phyloP scores from a whole-genome alignment of 2,113 vertebrate genomes.

The Sterna hirundo region DNA sequence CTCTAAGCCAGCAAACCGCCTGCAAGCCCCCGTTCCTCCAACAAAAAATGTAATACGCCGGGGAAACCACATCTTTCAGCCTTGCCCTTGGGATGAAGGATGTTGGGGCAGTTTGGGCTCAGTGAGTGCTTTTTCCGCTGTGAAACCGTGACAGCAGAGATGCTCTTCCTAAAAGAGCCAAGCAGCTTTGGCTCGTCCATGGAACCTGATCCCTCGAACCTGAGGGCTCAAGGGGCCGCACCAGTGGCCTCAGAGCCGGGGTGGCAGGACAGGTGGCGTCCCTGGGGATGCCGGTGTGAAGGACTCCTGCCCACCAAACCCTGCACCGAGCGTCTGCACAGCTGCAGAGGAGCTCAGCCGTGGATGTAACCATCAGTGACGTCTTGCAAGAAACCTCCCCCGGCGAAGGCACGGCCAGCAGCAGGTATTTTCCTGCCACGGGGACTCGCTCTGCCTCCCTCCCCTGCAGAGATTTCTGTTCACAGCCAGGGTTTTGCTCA shows the following conservation, averaged over 20 bases:
- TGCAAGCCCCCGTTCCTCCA: neutral
- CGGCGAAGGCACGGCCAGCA: neutral
- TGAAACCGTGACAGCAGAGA: neutral
- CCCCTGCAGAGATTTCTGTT: neutral
- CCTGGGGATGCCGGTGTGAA: fast-evolving
- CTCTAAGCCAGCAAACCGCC: neutral
- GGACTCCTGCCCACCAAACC: neutral
- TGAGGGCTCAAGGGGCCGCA: fast-evolving
- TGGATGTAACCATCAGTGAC: neutral
- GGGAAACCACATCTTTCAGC: neutral
- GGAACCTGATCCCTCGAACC: neutral
- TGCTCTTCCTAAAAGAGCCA: neutral
- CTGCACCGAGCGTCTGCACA: fast-evolving
- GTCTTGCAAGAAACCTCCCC: neutral
- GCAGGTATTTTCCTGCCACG: neutral
- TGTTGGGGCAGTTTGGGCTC: neutral
- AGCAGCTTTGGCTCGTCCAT: neutral
- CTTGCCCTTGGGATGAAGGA: neutral
- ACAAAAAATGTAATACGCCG: fast-evolving
- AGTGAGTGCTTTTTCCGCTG: neutral
- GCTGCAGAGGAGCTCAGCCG: neutral
- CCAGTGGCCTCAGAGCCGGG: fast-evolving
- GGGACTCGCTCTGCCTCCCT: neutral
- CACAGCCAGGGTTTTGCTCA: neutral
- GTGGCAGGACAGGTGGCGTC: neutral